Evolutionary conservation across 2,797 vertebrate genomes (phyloP).

Genomic region (Prunella strophiata): DNA sequence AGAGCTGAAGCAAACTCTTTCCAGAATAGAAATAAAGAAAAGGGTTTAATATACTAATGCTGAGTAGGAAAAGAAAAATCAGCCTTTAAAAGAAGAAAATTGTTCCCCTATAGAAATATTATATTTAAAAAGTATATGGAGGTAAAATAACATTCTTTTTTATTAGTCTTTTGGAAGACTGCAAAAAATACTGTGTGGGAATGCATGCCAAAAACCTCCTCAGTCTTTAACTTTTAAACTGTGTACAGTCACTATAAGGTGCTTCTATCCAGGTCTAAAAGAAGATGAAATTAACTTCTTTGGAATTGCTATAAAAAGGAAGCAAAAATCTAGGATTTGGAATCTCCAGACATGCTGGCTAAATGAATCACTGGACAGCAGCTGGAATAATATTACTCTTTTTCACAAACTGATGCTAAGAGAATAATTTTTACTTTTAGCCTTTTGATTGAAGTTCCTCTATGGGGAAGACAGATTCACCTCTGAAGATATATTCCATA

Average conservation of each 20-base stretch:
- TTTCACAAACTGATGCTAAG: background rate
- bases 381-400: background rate
- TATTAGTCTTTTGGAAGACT: background rate
- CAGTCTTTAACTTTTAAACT: background rate
- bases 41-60: background rate
- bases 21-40: background rate
- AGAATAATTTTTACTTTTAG: background rate
- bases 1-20: background rate
- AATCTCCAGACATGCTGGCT: background rate
- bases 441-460: background rate
- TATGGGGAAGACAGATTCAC: background rate
- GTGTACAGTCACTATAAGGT: background rate
- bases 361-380: background rate
- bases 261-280: background rate
- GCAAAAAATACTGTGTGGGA: background rate
- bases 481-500: background rate
- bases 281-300: background rate
- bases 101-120: accelerated
- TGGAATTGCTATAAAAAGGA: background rate
- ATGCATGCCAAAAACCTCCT: background rate
- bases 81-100: background rate
- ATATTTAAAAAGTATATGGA: background rate
- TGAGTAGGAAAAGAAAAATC: background rate
- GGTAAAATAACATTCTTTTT: background rate
- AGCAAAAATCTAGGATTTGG: background rate